Evolutionary conservation across 2,888 invertebrate genomes (phyloP).

Genomic region (Xanthostigma xanthostigma): DNA sequence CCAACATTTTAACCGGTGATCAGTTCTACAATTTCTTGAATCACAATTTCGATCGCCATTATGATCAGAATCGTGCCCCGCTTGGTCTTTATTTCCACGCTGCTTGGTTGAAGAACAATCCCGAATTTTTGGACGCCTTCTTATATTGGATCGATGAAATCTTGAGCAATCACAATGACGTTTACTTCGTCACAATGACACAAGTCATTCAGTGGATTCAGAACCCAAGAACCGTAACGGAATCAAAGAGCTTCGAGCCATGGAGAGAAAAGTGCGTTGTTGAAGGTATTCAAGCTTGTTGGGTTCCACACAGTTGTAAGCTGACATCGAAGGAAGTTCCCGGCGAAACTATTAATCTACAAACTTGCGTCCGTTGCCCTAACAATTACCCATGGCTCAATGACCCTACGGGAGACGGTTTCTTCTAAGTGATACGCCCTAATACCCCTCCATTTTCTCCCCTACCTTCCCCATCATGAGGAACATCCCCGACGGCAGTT

Average conservation of each 20-base stretch:
- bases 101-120: conserved; percentile 85
- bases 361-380: conserved; percentile 86
- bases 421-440: conserved; percentile 51
- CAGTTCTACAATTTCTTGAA: conserved; percentile 90
- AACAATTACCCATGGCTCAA: conserved; percentile 91
- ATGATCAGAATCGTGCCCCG: conserved; percentile 79
- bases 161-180: conserved; percentile 70
- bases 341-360: conserved; percentile 85
- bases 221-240: conserved; percentile 68
- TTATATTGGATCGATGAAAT: conserved; percentile 87
- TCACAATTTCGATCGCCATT: conserved; percentile 86
- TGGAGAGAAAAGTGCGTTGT: conserved; percentile 89
- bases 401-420: conserved; percentile 81
- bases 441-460: conserved; percentile 7
- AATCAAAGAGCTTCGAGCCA: conserved; percentile 83
- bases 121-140: conserved; percentile 84
- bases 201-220: conserved; percentile 94
- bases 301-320: conserved; percentile 83
- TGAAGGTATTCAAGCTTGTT: conserved; percentile 69
- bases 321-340: conserved; percentile 85
- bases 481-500: too few relatives aligned
- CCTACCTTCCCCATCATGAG: conserved; percentile 4
- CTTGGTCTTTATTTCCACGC: conserved; percentile 86
- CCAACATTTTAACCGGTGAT: conserved; percentile 80
- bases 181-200: conserved; percentile 92